Percentiles rank a stretch among this genome's conserved stretches.
phyloP scores from a whole-genome alignment of 1,140 invertebrate species.

The Chrysoperla carnea region DNA sequence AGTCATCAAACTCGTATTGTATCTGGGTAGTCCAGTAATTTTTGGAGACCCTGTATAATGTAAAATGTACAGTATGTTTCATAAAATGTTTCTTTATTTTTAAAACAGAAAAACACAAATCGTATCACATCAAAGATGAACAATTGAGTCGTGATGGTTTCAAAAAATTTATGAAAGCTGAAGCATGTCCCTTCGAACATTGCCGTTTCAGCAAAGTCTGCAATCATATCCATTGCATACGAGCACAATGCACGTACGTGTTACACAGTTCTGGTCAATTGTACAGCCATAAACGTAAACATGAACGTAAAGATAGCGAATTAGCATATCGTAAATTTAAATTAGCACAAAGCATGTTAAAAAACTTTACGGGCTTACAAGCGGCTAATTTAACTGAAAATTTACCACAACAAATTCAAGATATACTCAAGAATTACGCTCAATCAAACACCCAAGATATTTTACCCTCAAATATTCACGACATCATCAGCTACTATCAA shows the following conservation, averaged over 20 bases:
- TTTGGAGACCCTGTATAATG: no score
- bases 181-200: conserved; percentile 75
- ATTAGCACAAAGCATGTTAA: conserved; percentile 23
- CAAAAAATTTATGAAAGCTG: conserved; percentile 98
- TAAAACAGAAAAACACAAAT: conserved; percentile 90
- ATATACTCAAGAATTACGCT: background rate
- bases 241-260: conserved; percentile 88
- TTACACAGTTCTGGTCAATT: conserved; percentile 90
- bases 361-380: conserved; percentile 12
- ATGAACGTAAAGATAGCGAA: conserved; percentile 83
- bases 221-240: conserved; percentile 97
- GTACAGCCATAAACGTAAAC: conserved; percentile 95
- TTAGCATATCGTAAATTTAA: conserved; percentile 66
- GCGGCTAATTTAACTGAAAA: conserved; percentile 8
- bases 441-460: no score
- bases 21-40: background rate
- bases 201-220: conserved; percentile 87
- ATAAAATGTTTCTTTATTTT: background rate
- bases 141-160: conserved; percentile 89
- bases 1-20: conserved; percentile 19
- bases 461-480: no score
- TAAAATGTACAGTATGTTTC: background rate
- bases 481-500: no score
- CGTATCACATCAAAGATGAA: conserved; percentile 96
- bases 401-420: background rate